phyloP scores from a whole-genome alignment of 2,888 invertebrate species.

The Cremastinae sp. region DNA sequence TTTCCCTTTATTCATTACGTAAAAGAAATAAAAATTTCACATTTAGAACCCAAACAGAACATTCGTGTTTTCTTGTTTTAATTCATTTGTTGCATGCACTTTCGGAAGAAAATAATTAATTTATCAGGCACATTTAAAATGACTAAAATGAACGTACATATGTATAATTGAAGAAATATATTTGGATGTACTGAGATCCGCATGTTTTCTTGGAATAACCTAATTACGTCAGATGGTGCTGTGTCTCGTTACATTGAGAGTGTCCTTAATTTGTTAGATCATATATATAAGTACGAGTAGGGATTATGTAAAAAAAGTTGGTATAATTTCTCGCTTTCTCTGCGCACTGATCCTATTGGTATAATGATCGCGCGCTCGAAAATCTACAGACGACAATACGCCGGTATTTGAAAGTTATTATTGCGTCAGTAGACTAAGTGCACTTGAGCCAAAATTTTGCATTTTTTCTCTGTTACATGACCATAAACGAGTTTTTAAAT shows the following conservation, averaged over 20 bases:
- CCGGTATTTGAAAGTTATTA: constrained; percentile 54
- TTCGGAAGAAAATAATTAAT: too few species aligned
- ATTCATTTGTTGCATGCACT: too few species aligned
- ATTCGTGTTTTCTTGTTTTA: too few species aligned
- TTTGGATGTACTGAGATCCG: too few species aligned
- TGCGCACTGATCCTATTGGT: constrained; percentile 65
- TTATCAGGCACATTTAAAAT: too few species aligned
- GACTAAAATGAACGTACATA: too few species aligned
- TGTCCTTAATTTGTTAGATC: constrained; percentile 75
- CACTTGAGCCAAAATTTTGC: constrained; percentile 14
- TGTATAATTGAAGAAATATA: too few species aligned
- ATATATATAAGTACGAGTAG: too few species aligned
- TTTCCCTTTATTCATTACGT: too few species aligned
- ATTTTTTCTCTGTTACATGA: constrained; percentile 2
- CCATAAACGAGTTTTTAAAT: background rate
- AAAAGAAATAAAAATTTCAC: too few species aligned
- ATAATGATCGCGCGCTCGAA: constrained; percentile 24
- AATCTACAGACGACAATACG: constrained; percentile 18
- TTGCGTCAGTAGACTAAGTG: background rate
- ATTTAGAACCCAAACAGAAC: too few species aligned
- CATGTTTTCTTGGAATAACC: background rate
- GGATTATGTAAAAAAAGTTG: constrained; percentile 67
- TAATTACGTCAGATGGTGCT: constrained; percentile 50
- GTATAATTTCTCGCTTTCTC: constrained; percentile 69
- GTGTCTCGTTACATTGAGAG: constrained; percentile 55